Conservation (phyloP, 2,113 vertebrate genomes). For the Martes martes region DNA sequence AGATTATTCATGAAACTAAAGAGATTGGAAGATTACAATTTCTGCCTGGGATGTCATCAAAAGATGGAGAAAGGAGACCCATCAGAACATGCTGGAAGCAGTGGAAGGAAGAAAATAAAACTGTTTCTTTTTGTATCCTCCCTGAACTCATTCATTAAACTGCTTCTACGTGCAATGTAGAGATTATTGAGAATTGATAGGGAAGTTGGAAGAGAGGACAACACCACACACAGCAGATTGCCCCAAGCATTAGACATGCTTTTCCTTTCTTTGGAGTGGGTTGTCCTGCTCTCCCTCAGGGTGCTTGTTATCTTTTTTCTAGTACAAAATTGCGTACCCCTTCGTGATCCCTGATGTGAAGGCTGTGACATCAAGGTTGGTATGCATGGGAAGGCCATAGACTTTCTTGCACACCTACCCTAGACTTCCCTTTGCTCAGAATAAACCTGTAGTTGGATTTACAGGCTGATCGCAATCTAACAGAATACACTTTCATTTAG, state of each 20-base stretch:
- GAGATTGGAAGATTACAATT: not conserved
- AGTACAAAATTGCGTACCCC: accelerated
- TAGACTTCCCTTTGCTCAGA: not conserved
- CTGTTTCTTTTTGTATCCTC: not conserved
- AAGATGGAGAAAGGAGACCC: not conserved
- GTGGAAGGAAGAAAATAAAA: not conserved
- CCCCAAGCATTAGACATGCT: not conserved
- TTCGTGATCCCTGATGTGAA: not conserved
- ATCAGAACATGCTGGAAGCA: not conserved
- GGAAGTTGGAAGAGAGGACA: not conserved
- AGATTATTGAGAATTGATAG: not conserved
- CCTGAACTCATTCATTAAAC: not conserved
- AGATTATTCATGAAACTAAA: not conserved
- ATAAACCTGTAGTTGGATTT: not conserved
- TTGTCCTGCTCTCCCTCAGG: not conserved
- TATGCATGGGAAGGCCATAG: not conserved
- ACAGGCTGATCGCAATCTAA: not conserved
- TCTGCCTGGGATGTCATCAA: not conserved
- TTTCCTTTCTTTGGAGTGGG: not conserved
- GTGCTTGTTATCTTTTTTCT: not conserved
- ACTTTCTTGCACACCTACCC: not conserved
- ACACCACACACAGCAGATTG: not conserved
- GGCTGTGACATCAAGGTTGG: accelerated
- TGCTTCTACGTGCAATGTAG: not conserved
- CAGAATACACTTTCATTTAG: not conserved